phyloP scores from a whole-genome alignment of 2,888 invertebrate genomes.

The Dynastes grantii region DNA sequence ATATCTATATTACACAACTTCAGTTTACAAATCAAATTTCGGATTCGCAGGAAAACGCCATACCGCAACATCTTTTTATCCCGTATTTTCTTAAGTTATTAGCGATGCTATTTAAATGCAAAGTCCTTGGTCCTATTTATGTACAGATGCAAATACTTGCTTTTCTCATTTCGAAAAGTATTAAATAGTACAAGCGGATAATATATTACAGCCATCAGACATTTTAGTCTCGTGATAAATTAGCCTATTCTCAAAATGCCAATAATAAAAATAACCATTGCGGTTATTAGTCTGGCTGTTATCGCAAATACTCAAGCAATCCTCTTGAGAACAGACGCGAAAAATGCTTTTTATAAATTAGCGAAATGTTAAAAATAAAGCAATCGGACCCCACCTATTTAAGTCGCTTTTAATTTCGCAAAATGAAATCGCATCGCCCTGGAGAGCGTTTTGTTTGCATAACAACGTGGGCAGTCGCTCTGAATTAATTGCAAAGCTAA shows the following conservation, averaged over 20 bases:
- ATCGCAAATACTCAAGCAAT: background rate
- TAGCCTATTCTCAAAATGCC: background rate
- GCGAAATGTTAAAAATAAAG: background rate
- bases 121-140: constrained; percentile 20
- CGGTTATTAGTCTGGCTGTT: background rate
- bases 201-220: background rate
- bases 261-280: constrained; percentile 2
- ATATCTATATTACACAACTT: background rate
- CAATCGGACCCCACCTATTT: background rate
- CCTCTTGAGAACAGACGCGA: background rate
- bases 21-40: constrained; percentile 6
- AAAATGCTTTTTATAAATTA: background rate
- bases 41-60: background rate
- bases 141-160: constrained; percentile 16
- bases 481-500: too few species aligned
- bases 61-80: background rate
- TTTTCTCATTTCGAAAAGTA: constrained; percentile 12
- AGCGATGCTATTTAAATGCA: constrained; percentile 8
- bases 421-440: too few species aligned
- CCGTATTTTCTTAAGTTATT: constrained; percentile 16
- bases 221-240: constrained; percentile 4
- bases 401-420: too few species aligned
- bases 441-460: too few species aligned
- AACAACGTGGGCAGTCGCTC: too few species aligned
- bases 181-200: constrained; percentile 16